Percentiles rank a stretch among this genome's conserved stretches.
Evolutionary conservation across 2,113 vertebrate species (phyloP).

Genomic region (Entelurus aequoreus): DNA sequence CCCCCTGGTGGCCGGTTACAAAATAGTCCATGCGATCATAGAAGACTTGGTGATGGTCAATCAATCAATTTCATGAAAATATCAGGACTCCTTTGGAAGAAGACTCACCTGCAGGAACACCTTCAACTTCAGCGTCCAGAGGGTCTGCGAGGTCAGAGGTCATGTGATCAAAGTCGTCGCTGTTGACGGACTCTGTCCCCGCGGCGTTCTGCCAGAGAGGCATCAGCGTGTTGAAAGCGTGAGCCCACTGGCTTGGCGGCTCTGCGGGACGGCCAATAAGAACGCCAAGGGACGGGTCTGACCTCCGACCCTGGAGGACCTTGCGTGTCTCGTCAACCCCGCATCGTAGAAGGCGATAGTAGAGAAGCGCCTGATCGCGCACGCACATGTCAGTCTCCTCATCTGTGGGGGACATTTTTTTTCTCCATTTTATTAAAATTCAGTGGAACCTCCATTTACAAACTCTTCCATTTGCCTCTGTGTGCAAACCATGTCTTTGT

Average conservation of each 20-base stretch:
- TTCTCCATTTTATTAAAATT: no score
- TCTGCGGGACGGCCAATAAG: slow-evolving; percentile 78
- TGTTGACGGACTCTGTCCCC: slow-evolving; percentile 61
- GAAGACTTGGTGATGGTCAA: not conserved
- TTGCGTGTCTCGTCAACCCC: slow-evolving; percentile 75
- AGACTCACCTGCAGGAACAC: slow-evolving; percentile 39
- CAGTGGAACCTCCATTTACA: no score
- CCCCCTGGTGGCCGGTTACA: no score
- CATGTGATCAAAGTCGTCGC: slow-evolving; percentile 55
- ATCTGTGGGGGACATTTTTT: slow-evolving; percentile 68
- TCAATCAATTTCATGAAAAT: not conserved
- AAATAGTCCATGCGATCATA: no score
- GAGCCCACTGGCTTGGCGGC: slow-evolving; percentile 80
- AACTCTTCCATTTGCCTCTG: no score
- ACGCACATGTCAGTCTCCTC: slow-evolving; percentile 90
- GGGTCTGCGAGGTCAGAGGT: slow-evolving; percentile 33
- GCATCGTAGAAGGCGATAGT: slow-evolving; percentile 83
- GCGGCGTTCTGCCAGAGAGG: slow-evolving; percentile 69
- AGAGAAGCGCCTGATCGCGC: slow-evolving; percentile 86
- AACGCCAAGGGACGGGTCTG: slow-evolving; percentile 83
- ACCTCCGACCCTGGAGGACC: slow-evolving; percentile 82
- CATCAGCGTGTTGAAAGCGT: slow-evolving; percentile 83
- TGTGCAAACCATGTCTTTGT: no score
- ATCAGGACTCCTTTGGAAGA: not conserved
- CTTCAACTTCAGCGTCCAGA: slow-evolving; percentile 15